phyloP scores from a whole-genome alignment of 53 echinoderm and acorn worm genomes.

The Arbacia lixula region DNA sequence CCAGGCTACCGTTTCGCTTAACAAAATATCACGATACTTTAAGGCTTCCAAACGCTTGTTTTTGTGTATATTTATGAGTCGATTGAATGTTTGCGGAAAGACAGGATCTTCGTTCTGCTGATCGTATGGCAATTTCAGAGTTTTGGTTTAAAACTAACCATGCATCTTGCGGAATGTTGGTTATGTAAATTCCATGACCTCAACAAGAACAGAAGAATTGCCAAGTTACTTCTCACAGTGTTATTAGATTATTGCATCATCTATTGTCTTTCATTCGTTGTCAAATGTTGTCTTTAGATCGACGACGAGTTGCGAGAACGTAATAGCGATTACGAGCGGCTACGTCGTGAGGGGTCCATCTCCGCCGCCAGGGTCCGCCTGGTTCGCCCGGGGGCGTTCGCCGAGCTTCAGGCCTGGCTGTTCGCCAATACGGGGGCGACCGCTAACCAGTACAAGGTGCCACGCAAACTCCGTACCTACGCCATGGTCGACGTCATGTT shows the following conservation, averaged over 20 bases:
- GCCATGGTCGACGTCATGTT: slow-evolving; percentile 59
- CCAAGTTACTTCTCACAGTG: too few species aligned
- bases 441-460: slow-evolving; percentile 71
- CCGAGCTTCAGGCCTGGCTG: slow-evolving; percentile 38
- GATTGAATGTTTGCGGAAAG: too few species aligned
- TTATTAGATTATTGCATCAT: not conserved
- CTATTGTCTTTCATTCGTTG: not conserved
- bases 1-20: too few species aligned
- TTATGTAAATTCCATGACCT: too few species aligned
- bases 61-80: too few species aligned
- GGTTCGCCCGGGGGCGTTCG: slow-evolving; percentile 64
- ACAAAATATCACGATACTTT: too few species aligned
- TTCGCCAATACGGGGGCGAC: slow-evolving; percentile 49
- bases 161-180: too few species aligned
- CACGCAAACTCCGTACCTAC: slow-evolving; percentile 56
- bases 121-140: too few species aligned
- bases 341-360: slow-evolving; percentile 41
- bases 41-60: too few species aligned
- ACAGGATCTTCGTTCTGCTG: too few species aligned
- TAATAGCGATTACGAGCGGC: slow-evolving; percentile 26
- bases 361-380: slow-evolving; percentile 46
- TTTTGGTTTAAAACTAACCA: too few species aligned
- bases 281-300: not conserved
- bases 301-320: slow-evolving; percentile 4
- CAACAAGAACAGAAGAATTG: too few species aligned